These are phyloP conservation scores for Turritopsis dohrnii DNA, from an alignment of 30 jellyfish, hydroid and myxozoan genomes.

Conservation along the genomic window DNA sequence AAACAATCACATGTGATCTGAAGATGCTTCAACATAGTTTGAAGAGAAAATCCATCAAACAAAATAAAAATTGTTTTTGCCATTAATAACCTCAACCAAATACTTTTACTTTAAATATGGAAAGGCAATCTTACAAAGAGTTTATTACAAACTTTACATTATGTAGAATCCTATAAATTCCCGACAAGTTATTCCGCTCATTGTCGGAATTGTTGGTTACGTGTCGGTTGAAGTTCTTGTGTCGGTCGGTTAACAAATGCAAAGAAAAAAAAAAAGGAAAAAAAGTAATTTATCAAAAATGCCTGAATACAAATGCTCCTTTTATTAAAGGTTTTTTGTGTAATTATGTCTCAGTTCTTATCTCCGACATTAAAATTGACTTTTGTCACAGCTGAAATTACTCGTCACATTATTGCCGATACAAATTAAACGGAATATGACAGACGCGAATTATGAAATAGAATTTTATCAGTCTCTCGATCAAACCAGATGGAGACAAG, in stretches of 20 bases:
- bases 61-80: too few relatives aligned
- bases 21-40: too few relatives aligned
- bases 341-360: not conserved
- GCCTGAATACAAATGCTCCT: not conserved
- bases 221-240: too few relatives aligned
- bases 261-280: not conserved
- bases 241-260: too few relatives aligned
- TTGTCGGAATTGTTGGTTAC: not conserved
- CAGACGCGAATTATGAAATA: not conserved
- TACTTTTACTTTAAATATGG: too few relatives aligned
- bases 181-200: not conserved
- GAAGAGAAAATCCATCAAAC: too few relatives aligned
- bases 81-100: too few relatives aligned
- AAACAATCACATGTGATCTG: too few relatives aligned
- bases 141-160: too few relatives aligned
- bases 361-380: not conserved
- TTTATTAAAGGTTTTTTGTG: not conserved
- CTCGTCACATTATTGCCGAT: not conserved
- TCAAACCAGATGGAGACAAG: not conserved
- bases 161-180: too few relatives aligned
- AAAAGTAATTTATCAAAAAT: not conserved
- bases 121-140: too few relatives aligned
- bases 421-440: not conserved
- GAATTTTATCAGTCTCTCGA: not conserved
- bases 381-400: not conserved